A percentile compares a stretch with the other conserved stretches of the same genome.
These are phyloP conservation scores for Sebastes hubbsi DNA, from an alignment of 2,797 vertebrate genomes.

Conservation along the genomic window DNA sequence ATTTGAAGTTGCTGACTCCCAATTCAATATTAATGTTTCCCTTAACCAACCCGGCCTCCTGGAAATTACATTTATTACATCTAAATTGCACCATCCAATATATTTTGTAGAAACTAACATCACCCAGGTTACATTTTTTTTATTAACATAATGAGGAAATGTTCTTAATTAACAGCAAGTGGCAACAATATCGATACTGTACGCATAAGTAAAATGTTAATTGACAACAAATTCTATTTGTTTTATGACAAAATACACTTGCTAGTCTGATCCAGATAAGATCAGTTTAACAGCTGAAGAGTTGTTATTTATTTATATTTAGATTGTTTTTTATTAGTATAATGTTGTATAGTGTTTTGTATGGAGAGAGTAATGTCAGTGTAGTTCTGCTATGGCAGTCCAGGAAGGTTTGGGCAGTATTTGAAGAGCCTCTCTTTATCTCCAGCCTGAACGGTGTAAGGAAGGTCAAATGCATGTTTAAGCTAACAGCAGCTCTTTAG, in stretches of 20 bases:
- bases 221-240: background rate
- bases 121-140: background rate
- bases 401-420: background rate
- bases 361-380: background rate
- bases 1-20: background rate
- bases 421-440: constrained; percentile 4
- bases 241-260: background rate
- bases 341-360: background rate
- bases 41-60: background rate
- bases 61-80: background rate
- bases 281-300: background rate
- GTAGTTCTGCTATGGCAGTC: background rate
- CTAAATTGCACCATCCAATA: background rate
- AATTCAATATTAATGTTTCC: background rate
- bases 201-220: background rate
- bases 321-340: background rate
- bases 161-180: background rate
- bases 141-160: background rate
- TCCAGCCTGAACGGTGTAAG: background rate
- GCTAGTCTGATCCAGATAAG: background rate
- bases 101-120: background rate
- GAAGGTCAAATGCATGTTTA: background rate
- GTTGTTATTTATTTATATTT: background rate
- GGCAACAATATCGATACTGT: background rate
- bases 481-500: background rate